A percentile compares a stretch with the other conserved stretches of the same genome.
Conservation (phyloP, 2,888 invertebrate species). For the Spicauda simplicius region DNA sequence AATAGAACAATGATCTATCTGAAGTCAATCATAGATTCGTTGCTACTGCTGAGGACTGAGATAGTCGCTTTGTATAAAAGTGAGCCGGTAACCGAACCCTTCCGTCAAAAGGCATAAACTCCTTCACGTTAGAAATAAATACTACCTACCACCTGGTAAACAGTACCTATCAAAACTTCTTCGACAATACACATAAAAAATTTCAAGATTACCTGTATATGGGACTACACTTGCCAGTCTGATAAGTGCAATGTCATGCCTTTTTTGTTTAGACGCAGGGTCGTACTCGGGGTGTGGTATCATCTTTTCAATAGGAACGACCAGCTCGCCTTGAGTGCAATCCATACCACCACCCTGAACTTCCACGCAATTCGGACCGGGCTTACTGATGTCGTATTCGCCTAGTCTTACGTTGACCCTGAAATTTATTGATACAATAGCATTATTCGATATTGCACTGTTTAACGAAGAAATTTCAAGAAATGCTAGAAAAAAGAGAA, state of each 20-base stretch:
- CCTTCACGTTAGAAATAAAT: no score
- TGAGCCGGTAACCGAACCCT: no score
- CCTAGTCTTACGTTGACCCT: conserved; percentile 67
- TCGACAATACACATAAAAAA: not conserved
- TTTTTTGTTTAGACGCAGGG: conserved; percentile 44
- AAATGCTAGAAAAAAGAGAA: no score
- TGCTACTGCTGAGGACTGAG: no score
- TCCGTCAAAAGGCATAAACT: no score
- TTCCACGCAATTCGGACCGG: conserved; percentile 64
- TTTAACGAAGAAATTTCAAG: no score
- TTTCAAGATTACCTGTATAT: conserved; percentile 61
- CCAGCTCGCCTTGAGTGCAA: conserved; percentile 68
- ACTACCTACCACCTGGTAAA: no score
- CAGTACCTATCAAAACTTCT: no score
- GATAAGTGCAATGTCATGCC: conserved; percentile 77
- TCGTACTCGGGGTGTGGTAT: conserved; percentile 72
- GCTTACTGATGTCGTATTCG: conserved; percentile 70
- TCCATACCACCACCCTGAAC: conserved; percentile 56
- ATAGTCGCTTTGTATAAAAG: no score
- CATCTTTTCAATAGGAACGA: conserved; percentile 64
- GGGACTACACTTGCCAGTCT: conserved; percentile 63
- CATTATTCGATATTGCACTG: no score
- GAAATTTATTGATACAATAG: conserved; percentile 13
- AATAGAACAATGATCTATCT: no score
- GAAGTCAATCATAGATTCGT: no score